Evolutionary conservation across 2,888 invertebrate genomes (phyloP).

Genomic region (Trisateles emortualis): DNA sequence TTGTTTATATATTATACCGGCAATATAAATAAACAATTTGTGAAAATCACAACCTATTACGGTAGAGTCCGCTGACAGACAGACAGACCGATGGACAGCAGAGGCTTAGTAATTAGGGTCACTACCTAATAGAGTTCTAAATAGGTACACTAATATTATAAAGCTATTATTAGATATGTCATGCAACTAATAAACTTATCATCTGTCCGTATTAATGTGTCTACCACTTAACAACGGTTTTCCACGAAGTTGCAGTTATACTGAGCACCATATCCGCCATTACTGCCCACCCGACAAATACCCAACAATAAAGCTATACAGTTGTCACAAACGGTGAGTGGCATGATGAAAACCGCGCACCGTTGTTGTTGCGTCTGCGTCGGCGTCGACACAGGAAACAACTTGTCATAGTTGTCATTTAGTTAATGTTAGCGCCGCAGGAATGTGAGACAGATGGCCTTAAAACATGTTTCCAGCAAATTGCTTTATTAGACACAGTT

Average conservation of each 20-base stretch:
- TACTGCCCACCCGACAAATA: constrained; percentile 13
- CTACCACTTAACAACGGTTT: not conserved
- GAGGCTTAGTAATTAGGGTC: too few relatives aligned
- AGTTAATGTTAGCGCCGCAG: constrained; percentile 29
- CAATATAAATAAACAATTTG: too few relatives aligned
- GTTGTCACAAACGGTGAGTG: constrained; percentile 26
- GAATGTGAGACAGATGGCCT: constrained; percentile 25
- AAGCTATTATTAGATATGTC: too few relatives aligned
- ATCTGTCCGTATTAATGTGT: not conserved
- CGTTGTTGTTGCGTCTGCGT: too few relatives aligned
- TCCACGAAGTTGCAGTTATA: not conserved
- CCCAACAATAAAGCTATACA: constrained; percentile 29
- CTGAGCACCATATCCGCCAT: not conserved
- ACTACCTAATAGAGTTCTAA: too few relatives aligned
- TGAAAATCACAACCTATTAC: too few relatives aligned
- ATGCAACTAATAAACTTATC: not conserved
- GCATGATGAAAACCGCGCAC: constrained; percentile 39
- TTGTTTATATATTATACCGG: too few relatives aligned
- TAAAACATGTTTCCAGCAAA: constrained; percentile 35
- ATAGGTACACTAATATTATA: too few relatives aligned
- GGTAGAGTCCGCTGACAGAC: too few relatives aligned
- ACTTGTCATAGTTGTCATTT: constrained; percentile 59
- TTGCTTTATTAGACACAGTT: constrained; percentile 37
- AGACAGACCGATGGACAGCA: too few relatives aligned
- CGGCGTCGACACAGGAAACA: constrained; percentile 50